A percentile compares a stretch with the other conserved stretches of the same genome.
These are phyloP conservation scores for Brachionus manjavacas DNA, from an alignment of 1,140 invertebrate species.

Conservation along the genomic window DNA sequence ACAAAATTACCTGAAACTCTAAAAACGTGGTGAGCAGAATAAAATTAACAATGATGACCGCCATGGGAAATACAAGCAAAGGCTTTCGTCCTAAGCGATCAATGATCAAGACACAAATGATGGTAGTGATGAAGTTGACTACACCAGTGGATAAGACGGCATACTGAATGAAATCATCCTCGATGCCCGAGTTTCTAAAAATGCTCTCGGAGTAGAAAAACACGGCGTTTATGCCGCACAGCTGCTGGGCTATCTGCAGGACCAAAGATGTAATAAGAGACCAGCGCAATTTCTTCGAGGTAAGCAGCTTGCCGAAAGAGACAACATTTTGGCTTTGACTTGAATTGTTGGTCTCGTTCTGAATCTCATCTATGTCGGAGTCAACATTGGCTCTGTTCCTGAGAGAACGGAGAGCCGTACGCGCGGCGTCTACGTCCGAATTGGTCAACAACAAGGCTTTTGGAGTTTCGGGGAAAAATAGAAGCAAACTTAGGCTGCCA, in stretches of 20 bases:
- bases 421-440: constrained; percentile 65
- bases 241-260: constrained; percentile 52
- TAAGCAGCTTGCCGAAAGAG: constrained; percentile 48
- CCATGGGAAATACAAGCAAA: constrained; percentile 18
- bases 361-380: constrained; percentile 53
- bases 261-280: constrained; percentile 50
- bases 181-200: constrained; percentile 66
- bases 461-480: constrained; percentile 82
- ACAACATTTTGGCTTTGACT: constrained; percentile 45
- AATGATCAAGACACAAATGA: constrained; percentile 60
- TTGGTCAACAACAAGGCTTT: constrained; percentile 71
- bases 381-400: constrained; percentile 48
- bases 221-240: constrained; percentile 60
- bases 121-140: constrained; percentile 68
- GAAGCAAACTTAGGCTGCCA: constrained; percentile 67
- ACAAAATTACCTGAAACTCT: neutral
- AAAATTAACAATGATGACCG: constrained; percentile 26
- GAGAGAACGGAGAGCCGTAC: constrained; percentile 59
- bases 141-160: constrained; percentile 69
- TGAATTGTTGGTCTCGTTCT: constrained; percentile 47
- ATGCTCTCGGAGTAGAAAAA: constrained; percentile 76
- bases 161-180: constrained; percentile 61
- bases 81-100: constrained; percentile 46
- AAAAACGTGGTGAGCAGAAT: constrained; percentile 7
- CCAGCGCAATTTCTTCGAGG: constrained; percentile 47